A percentile compares a stretch with the other conserved stretches of the same genome.
These are phyloP conservation scores for Beroe forskalii DNA, from an alignment of 37 sponge, comb jelly and placozoan genomes.

Conservation along the genomic window DNA sequence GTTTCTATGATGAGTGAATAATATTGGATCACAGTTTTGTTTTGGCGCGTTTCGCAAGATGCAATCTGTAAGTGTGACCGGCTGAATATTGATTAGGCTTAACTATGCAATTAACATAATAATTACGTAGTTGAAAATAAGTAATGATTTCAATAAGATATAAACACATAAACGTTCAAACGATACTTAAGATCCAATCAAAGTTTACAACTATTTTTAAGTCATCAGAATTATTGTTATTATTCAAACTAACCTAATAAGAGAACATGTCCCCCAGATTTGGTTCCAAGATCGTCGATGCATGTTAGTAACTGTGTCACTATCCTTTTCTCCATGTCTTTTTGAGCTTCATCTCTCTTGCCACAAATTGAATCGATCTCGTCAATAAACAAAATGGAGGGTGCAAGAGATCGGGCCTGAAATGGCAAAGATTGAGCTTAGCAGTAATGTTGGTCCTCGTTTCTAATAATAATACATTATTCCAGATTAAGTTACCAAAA, in stretches of 20 bases:
- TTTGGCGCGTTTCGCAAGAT: background rate
- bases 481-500: too few species aligned
- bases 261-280: slow-evolving; percentile 32
- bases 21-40: background rate
- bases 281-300: slow-evolving; percentile 76
- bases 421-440: background rate
- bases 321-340: slow-evolving; percentile 96
- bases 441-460: too few species aligned
- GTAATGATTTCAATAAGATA: too few species aligned
- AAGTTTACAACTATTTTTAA: too few species aligned
- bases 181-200: too few species aligned
- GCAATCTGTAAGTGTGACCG: too few species aligned
- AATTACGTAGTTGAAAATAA: too few species aligned
- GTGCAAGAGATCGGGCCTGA: slow-evolving; percentile 69
- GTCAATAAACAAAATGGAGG: slow-evolving; percentile 92
- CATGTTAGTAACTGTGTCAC: slow-evolving; percentile 90
- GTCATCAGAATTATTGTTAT: too few species aligned
- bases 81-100: too few species aligned
- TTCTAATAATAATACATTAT: too few species aligned
- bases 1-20: background rate
- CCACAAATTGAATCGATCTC: slow-evolving; percentile 95
- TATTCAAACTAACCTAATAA: slow-evolving; percentile 14
- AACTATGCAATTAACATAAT: too few species aligned
- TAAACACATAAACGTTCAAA: too few species aligned
- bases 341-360: slow-evolving; percentile 85